Conservation (phyloP, 35 echinoderm and acorn worm genomes). For the Lytechinus pictus region DNA sequence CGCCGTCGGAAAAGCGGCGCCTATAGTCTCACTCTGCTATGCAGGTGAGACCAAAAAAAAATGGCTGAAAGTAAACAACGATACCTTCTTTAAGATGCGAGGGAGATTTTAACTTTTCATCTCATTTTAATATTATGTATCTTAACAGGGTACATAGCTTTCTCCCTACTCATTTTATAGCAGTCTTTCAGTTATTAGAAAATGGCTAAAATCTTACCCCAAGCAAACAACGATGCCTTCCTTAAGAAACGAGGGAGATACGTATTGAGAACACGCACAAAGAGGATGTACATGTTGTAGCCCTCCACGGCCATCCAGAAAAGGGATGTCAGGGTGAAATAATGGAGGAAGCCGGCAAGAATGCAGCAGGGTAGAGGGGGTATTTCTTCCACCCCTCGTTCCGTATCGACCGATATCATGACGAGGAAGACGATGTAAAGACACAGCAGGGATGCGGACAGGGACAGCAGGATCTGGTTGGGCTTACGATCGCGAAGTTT, state of each 20-base stretch:
- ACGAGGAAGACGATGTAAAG: constrained; percentile 69
- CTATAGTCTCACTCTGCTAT: no score
- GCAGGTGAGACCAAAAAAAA: no score
- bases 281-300: constrained; percentile 65
- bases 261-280: constrained; percentile 76
- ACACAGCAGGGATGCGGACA: constrained; percentile 61
- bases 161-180: no score
- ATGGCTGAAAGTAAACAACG: no score
- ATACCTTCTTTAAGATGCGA: no score
- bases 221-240: constrained; percentile 68
- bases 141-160: no score
- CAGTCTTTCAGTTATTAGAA: neutral
- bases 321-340: constrained; percentile 59
- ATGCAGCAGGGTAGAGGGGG: constrained; percentile 40
- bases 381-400: neutral
- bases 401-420: constrained; percentile 45
- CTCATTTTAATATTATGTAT: no score
- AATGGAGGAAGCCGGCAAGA: constrained; percentile 70
- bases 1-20: no score
- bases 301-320: constrained; percentile 82
- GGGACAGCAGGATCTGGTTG: constrained; percentile 61
- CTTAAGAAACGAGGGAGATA: constrained; percentile 55
- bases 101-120: no score
- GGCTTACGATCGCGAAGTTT: constrained; percentile 65
- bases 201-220: constrained; percentile 56